phyloP scores from a whole-genome alignment of 2,888 invertebrate species.

The Meandrusa payeni region DNA sequence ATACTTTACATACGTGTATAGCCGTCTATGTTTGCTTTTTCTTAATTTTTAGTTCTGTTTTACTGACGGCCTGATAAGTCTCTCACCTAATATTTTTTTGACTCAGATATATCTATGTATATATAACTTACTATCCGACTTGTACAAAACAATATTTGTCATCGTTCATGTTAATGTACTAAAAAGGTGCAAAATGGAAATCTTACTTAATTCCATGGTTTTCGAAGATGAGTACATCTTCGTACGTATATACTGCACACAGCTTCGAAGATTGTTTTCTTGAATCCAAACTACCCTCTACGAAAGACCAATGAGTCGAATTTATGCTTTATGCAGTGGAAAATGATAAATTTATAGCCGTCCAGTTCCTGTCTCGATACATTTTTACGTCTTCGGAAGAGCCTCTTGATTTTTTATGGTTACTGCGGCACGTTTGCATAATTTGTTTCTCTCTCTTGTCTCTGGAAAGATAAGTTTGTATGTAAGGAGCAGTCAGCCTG shows the following conservation, averaged over 20 bases:
- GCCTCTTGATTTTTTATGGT: conserved; percentile 68
- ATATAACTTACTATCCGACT: no score
- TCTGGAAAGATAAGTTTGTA: conserved; percentile 28
- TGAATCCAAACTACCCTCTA: conserved; percentile 39
- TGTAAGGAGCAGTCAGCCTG: conserved; percentile 25
- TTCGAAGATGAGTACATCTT: no score
- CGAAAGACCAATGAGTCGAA: conserved; percentile 75
- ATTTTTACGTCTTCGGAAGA: conserved; percentile 48
- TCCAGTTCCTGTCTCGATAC: conserved; percentile 70
- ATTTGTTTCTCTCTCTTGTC: conserved; percentile 43
- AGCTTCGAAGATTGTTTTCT: conserved; percentile 28
- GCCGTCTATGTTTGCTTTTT: not conserved
- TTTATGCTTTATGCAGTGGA: conserved; percentile 79
- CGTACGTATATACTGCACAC: no score
- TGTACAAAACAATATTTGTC: no score
- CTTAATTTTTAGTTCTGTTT: no score
- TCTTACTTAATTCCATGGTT: no score
- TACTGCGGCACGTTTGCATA: conserved; percentile 70
- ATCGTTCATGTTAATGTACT: no score
- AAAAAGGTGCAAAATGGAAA: no score
- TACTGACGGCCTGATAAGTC: no score
- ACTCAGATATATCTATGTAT: no score
- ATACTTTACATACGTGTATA: not conserved
- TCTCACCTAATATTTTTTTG: no score
- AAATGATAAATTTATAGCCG: conserved; percentile 78